Conservation (phyloP, 2,888 invertebrate species). For the Microctonus hyperodae region DNA sequence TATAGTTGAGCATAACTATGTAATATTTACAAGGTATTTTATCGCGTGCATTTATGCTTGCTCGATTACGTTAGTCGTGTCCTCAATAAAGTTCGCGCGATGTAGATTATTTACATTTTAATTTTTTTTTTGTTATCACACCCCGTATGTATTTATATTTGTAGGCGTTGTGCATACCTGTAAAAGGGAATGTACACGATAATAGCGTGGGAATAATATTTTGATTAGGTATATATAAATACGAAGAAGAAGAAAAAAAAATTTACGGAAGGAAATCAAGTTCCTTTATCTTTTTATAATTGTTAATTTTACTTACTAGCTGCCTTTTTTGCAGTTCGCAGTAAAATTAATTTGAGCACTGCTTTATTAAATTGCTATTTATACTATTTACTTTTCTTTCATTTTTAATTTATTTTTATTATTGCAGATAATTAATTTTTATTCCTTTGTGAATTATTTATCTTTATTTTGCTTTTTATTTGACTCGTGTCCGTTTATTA, state of each 20-base stretch:
- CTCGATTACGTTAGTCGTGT: constrained; percentile 1
- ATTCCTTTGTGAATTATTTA: no score
- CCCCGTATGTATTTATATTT: neutral
- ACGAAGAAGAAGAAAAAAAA: no score
- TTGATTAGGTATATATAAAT: constrained; percentile 21
- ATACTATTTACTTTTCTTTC: neutral
- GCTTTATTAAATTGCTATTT: neutral
- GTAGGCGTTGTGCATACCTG: neutral
- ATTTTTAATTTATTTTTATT: neutral
- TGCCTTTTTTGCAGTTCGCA: neutral
- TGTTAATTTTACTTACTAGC: neutral
- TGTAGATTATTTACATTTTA: constrained; percentile 7
- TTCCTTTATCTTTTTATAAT: constrained; percentile 17
- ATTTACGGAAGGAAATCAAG: constrained; percentile 28
- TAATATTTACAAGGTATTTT: neutral
- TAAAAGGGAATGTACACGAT: constrained; percentile 14
- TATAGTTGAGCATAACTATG: neutral
- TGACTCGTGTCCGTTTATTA: constrained; percentile 18
- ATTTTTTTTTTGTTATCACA: neutral
- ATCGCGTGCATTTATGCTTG: constrained; percentile 4
- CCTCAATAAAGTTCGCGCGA: constrained; percentile 4
- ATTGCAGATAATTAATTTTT: constrained; percentile 18
- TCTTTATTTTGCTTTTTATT: no score
- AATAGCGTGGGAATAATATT: constrained; percentile 31
- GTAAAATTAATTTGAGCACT: constrained; percentile 13